These are phyloP conservation scores for Andrena haemorrhoa DNA, from an alignment of 2,888 invertebrate species.

Conservation along the genomic window DNA sequence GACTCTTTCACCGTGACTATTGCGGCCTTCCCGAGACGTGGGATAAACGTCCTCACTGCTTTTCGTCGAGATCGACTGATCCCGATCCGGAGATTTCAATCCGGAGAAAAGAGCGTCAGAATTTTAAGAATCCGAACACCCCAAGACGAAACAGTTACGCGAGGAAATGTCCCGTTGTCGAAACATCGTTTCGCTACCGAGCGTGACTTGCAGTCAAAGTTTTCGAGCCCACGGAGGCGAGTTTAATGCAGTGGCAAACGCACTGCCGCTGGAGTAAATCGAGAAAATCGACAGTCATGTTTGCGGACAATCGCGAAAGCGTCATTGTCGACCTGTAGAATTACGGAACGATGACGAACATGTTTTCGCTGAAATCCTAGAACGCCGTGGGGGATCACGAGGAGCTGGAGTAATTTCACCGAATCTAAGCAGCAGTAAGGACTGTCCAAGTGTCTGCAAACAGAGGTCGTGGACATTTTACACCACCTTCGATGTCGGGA, in stretches of 20 bases:
- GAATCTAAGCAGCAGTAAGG: not conserved
- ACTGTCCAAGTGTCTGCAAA: too few species aligned
- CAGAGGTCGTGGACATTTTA: not conserved
- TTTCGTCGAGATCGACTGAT: not conserved
- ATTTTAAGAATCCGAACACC: too few species aligned
- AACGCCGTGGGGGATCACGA: not conserved
- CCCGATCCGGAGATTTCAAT: not conserved
- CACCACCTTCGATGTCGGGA: not conserved
- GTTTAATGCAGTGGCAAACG: conserved; percentile 11
- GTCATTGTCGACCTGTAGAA: not conserved
- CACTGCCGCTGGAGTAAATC: not conserved
- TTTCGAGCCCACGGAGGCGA: not conserved
- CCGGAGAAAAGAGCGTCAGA: too few species aligned
- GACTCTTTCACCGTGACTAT: not conserved
- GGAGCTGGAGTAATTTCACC: not conserved
- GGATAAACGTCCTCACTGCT: not conserved
- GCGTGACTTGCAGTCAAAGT: not conserved
- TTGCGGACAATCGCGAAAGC: not conserved
- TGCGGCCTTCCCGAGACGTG: not conserved
- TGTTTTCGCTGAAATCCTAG: not conserved
- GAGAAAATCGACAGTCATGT: conserved; percentile 13
- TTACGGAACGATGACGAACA: conserved; percentile 16
- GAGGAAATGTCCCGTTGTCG: not conserved
- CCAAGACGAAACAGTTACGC: too few species aligned
- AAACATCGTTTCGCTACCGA: not conserved